Conservation (phyloP, 1,140 invertebrate species). For the honey bee (Apis mellifera) region Amel_HAv3.1 CM009934.2:11288001-11288500, state of each 20-base stretch:
- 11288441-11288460: not conserved
- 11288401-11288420: too few relatives aligned
- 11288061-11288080: conserved; percentile 72
- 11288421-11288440: too few relatives aligned
- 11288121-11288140: conserved; percentile 69
- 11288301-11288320: not conserved
- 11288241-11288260: conserved; percentile 53
- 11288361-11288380: too few relatives aligned
- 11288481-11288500: not conserved
- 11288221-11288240: conserved; percentile 69
- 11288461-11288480: rapidly evolving
- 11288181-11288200: conserved; percentile 59
- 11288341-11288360: too few relatives aligned
- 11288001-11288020: conserved; percentile 27
- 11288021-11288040: conserved; percentile 34
- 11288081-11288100: conserved; percentile 64
- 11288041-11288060: conserved; percentile 73
- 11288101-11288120: conserved; percentile 76
- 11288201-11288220: conserved; percentile 72
- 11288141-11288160: conserved; percentile 76
- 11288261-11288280: conserved; percentile 45
- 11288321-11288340: not conserved
- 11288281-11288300: not conserved
- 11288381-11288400: too few relatives aligned
- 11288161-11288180: conserved; percentile 73